phyloP scores from a whole-genome alignment of 2,888 invertebrate genomes.

The Timandra comae region DNA sequence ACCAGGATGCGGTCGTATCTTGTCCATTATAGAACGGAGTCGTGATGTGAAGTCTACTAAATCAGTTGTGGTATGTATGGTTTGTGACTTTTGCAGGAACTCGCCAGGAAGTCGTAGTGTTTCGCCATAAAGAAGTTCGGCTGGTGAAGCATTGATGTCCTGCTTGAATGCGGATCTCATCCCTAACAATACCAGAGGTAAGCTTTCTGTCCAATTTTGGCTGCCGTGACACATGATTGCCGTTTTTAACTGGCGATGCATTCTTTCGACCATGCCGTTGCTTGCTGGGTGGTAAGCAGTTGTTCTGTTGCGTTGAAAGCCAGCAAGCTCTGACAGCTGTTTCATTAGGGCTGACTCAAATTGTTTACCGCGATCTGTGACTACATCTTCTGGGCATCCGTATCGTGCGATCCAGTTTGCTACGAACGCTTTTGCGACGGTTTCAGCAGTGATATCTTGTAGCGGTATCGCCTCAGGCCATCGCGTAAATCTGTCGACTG shows the following conservation, averaged over 20 bases:
- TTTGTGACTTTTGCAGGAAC: no score
- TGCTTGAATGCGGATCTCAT: constrained; percentile 11
- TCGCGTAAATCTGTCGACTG: constrained; percentile 21
- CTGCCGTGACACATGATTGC: constrained; percentile 11
- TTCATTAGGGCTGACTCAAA: constrained; percentile 18
- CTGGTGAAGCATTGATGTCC: constrained; percentile 8
- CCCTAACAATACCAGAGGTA: constrained; percentile 10
- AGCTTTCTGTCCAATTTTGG: constrained; percentile 4
- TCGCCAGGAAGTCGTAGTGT: constrained; percentile 7
- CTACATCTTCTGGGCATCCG: no score
- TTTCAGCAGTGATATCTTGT: constrained; percentile 37
- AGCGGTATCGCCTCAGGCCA: constrained; percentile 25
- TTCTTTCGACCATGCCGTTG: constrained; percentile 25
- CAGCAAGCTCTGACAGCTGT: constrained; percentile 2
- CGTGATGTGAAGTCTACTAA: constrained; percentile 16
- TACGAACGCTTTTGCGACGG: constrained; percentile 33
- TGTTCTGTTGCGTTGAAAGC: constrained; percentile 8
- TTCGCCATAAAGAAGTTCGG: constrained; percentile 8
- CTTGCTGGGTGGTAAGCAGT: constrained; percentile 18
- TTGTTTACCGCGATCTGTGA: constrained; percentile 24
- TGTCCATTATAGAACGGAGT: constrained; percentile 7
- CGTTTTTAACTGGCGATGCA: constrained; percentile 15
- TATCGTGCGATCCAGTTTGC: constrained; percentile 23
- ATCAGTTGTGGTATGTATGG: constrained; percentile 5
- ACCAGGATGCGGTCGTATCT: constrained; percentile 15